Base-by-base conservation (phyloP, 1,140 invertebrate genomes). In the Philotrypesis tridentata region DNA sequence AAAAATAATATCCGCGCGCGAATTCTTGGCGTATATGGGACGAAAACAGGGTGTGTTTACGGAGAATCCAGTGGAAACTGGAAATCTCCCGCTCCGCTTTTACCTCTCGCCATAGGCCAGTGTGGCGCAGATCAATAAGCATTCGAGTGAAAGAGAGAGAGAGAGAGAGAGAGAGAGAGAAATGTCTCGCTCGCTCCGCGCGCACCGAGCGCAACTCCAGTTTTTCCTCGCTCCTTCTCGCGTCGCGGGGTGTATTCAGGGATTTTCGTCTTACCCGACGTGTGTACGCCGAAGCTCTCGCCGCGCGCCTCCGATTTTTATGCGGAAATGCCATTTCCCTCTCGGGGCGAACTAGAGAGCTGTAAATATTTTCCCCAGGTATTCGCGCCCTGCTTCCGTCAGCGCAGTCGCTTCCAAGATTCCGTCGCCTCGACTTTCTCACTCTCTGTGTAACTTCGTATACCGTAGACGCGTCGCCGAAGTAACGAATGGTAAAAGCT, bases 71-170 rank as follows among this genome's bases (percentile, higher is more conserved):
- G 23, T 65, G 63, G 17, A 70, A 70, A 70, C 7, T 70, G 31
- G 37, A 72, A 72, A 48, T 72, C 70, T n/a, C n/a, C 21, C 23
- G 70, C 37, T n/a, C 33, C 25, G 21, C 23, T 29, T 72, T 48
- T 3, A 2, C 70, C n/a, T n/a, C 33, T 40, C 2, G 33, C 31
- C 68, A 40, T 40, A 40, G 23, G 33, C 68, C 70, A 27, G 21
- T 21, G 40, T n/a, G n/a, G 17, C 23, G 43, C 71, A 29, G 48
- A 73, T 73, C 71, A 73, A 73, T 73, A 73, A 73, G 43, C 25
- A 73, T 73, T 60, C 71, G 43, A 55, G 70, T 27, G 40, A 12
- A 14, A 43, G 12, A 43, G 12, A 43, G 40, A 43, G 40, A 43
- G 40, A 43, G 40, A 43, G 37, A 40, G 37, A 40, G 37, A 40